Evolutionary conservation across 2,888 invertebrate species (phyloP), one percentile per base, ranked within the genome.

Genomic region (Tiliacea aurago): DNA sequence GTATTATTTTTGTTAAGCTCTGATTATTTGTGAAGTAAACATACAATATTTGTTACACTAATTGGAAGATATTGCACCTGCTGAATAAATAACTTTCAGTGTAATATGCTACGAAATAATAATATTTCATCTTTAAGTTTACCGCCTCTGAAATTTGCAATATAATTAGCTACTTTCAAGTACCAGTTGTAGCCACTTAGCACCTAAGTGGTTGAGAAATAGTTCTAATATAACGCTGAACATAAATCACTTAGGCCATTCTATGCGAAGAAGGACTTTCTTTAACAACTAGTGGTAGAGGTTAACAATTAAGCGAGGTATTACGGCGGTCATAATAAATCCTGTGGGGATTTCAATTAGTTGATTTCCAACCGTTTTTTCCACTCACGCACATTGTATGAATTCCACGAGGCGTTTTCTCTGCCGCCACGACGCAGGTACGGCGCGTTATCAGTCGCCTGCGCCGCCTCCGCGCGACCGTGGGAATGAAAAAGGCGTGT

Each of bases 401-500:
- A 88, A 89, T 90, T 87, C 88, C 85, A 84, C 76, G 83, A 87
- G 86, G 87, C 84, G 87, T 88, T 88, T 89, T 86, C 88, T 87
- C 85, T 77, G 79, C 70, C 73, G 73, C 70, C 75, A 70, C 70
- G 78, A 59, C 64, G 71, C 91, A 91, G 91, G 92, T 92, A 93
- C 86, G 82, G 76, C 86, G 90, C 91, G 91, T 95, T 96, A 96
- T 96, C 96, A 95, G 93, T 86, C 80, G 88, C 76, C 86, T 84
- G 86, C 81, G 90, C 88, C 91, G 86, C 63, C 53, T 64, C 53
- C 4, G 51, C 13, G 33, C 92, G 93, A 94, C 92, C 96, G 96
- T 96, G 96, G 96, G 96, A 96, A 95, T 94, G 91, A 95, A 95
- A 94, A 93, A 94, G 93, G 91, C 94, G 92, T 92, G 95, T 96